phyloP scores from a whole-genome alignment of 2,113 vertebrate genomes.

The Colaptes auratus region DNA sequence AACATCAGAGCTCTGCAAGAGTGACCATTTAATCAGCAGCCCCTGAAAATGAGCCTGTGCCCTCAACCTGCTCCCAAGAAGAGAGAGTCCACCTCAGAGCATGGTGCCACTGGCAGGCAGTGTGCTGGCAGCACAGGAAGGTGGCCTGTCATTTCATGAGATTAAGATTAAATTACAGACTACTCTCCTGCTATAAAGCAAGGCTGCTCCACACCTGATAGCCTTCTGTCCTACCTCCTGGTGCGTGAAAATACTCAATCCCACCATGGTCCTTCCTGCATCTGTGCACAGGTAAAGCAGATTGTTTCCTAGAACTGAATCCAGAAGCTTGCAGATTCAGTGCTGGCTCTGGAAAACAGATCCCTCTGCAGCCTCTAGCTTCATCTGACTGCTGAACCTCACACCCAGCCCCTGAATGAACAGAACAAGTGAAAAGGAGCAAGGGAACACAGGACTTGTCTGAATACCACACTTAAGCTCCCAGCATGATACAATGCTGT shows the following conservation, averaged over 20 bases:
- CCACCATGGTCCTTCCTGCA: accelerated
- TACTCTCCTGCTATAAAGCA: background rate
- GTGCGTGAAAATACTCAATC: background rate
- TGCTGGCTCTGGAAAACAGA: background rate
- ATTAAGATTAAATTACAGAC: background rate
- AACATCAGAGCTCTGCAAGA: background rate
- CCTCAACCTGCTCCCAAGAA: background rate
- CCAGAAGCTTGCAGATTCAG: background rate
- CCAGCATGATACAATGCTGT: background rate
- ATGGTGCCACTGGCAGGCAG: background rate
- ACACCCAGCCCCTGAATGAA: background rate
- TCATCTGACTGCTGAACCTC: background rate
- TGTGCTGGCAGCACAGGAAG: background rate
- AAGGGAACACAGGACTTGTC: background rate
- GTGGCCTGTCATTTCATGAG: background rate
- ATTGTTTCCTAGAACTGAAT: background rate
- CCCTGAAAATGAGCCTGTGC: background rate
- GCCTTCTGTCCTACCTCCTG: background rate
- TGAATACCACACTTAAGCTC: background rate
- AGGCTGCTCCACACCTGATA: background rate
- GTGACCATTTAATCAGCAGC: background rate
- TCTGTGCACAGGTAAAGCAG: background rate
- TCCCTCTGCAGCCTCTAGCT: background rate
- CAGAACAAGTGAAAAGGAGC: background rate
- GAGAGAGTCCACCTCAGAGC: background rate